phyloP scores from a whole-genome alignment of 2,113 vertebrate genomes.

The Cygnus atratus region DNA sequence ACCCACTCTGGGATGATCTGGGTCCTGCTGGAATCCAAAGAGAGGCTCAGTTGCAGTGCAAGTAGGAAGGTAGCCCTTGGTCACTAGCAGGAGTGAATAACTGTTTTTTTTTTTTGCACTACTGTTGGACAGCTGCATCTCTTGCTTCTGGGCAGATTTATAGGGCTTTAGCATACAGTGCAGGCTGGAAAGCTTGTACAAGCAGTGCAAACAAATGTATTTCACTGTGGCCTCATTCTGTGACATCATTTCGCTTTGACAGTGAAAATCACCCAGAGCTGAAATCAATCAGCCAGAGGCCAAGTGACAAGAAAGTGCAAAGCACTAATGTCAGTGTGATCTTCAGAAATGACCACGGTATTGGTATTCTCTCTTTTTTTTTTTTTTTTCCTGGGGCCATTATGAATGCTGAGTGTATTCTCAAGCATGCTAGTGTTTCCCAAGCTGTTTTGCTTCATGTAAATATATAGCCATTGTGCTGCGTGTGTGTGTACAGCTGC shows the following conservation, averaged over 20 bases:
- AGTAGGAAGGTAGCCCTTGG: neutral
- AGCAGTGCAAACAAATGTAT: neutral
- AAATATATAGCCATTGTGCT: neutral
- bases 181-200: neutral
- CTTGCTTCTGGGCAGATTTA: neutral
- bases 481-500: neutral
- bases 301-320: neutral
- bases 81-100: neutral
- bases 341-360: rapidly evolving
- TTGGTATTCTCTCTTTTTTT: neutral
- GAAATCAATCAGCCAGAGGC: neutral
- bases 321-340: rapidly evolving
- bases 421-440: neutral
- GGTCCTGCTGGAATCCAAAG: neutral
- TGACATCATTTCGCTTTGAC: neutral
- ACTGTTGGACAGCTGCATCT: neutral
- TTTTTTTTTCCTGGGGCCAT: neutral
- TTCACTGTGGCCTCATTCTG: neutral
- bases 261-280: neutral
- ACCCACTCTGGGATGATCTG: neutral
- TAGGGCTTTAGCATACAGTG: neutral
- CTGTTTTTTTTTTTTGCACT: neutral
- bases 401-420: neutral
- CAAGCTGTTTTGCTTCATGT: neutral
- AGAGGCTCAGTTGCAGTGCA: neutral